phyloP scores from a whole-genome alignment of 2,888 invertebrate species.

The Pheosia tremula region DNA sequence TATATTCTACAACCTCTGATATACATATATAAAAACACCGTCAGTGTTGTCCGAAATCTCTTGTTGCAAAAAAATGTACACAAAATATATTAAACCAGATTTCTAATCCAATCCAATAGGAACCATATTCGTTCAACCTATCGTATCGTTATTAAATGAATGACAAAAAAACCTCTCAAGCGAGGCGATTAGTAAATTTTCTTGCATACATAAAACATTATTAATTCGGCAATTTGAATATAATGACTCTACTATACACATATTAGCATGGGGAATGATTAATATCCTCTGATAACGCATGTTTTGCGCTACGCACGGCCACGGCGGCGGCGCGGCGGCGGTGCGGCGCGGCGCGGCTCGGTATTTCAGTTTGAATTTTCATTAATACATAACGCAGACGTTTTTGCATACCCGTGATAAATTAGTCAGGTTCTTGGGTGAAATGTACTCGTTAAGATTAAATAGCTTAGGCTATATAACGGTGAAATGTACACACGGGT shows the following conservation, averaged over 20 bases:
- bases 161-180: background rate
- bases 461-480: background rate
- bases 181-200: background rate
- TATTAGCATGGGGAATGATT: constrained; percentile 71
- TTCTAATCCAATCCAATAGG: too few species aligned
- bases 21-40: too few species aligned
- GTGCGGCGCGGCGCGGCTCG: constrained; percentile 3
- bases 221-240: constrained; percentile 67
- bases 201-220: constrained; percentile 9
- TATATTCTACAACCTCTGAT: too few species aligned
- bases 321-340: constrained; percentile 15
- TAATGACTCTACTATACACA: constrained; percentile 63
- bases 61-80: too few species aligned
- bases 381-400: constrained; percentile 26
- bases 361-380: constrained; percentile 43
- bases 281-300: constrained; percentile 66
- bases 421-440: constrained; percentile 23
- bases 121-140: too few species aligned
- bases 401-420: constrained; percentile 38
- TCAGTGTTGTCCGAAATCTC: too few species aligned
- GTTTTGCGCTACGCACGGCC: constrained; percentile 37
- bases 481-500: too few species aligned
- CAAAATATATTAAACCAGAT: too few species aligned
- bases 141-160: background rate
- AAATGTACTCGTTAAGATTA: constrained; percentile 3